These are phyloP conservation scores for Eupithecia tripunctaria DNA, from an alignment of 2,888 invertebrate genomes.

Conservation along the genomic window DNA sequence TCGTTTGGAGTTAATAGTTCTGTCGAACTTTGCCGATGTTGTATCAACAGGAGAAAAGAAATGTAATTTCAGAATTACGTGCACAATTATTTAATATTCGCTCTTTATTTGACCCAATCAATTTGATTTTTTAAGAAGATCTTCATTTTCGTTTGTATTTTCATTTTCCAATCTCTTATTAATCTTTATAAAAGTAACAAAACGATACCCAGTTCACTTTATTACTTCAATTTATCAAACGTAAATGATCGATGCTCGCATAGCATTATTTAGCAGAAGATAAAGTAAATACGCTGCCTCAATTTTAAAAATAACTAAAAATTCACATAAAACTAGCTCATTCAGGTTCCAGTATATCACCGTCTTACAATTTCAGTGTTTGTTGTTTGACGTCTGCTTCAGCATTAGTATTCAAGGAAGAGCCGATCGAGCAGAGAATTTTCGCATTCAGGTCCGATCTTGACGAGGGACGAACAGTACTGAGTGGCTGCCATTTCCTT, in stretches of 20 bases:
- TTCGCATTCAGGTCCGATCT: constrained; percentile 73
- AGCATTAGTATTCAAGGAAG: constrained; percentile 82
- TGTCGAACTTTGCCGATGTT: constrained; percentile 29
- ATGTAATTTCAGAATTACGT: not conserved
- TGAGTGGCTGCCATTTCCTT: constrained; percentile 79
- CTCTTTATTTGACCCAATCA: not conserved
- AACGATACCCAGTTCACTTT: not conserved
- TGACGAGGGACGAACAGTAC: constrained; percentile 71
- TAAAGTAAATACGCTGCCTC: not conserved
- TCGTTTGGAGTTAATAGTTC: constrained; percentile 35
- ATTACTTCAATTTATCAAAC: not conserved
- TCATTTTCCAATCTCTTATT: not conserved
- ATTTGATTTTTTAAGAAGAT: not conserved
- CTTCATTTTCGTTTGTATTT: not conserved
- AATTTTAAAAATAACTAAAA: not conserved
- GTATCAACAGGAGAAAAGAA: not conserved
- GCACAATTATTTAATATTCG: not conserved
- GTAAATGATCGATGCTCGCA: not conserved
- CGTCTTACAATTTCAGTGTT: constrained; percentile 64
- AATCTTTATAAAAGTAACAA: not conserved
- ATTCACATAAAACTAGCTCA: constrained; percentile 45
- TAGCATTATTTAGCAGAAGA: not conserved
- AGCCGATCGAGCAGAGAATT: constrained; percentile 81
- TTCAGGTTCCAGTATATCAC: constrained; percentile 38
- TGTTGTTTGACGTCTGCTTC: constrained; percentile 63